These are phyloP conservation scores for Microctenopoma lineatum DNA, from an alignment of 2,797 vertebrate species.

Conservation along the genomic window DNA sequence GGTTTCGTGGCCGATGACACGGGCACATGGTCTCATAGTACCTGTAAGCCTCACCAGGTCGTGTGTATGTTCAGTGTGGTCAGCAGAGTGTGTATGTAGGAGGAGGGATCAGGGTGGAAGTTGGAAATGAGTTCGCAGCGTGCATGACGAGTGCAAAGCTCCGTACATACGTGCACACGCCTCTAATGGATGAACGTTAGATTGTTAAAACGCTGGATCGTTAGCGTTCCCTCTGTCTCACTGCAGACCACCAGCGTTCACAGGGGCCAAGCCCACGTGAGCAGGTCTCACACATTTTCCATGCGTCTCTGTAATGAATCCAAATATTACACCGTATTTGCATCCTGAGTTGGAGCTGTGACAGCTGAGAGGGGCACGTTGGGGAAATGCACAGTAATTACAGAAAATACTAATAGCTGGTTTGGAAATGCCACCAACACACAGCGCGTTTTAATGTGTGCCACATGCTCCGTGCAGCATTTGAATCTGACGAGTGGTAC, in stretches of 20 bases:
- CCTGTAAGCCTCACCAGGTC: not conserved
- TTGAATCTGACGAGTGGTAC: conserved; percentile 9
- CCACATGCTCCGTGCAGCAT: not conserved
- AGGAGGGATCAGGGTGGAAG: conserved; percentile 18
- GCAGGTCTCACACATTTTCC: not conserved
- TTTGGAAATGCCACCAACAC: not conserved
- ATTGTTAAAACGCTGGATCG: conserved; percentile 3
- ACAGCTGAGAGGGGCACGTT: not conserved
- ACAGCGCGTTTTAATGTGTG: not conserved
- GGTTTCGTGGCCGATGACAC: too few species aligned
- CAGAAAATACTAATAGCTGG: not conserved
- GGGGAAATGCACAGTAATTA: not conserved
- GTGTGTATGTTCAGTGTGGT: conserved; percentile 1
- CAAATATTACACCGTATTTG: not conserved
- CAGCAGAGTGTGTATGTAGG: conserved; percentile 5
- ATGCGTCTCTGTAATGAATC: not conserved
- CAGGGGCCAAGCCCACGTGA: not conserved
- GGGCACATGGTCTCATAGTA: too few species aligned
- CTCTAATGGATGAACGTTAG: not conserved
- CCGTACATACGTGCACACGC: conserved; percentile 40
- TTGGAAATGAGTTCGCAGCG: conserved; percentile 36
- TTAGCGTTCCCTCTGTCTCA: not conserved
- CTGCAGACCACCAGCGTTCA: not conserved
- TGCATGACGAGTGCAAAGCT: conserved; percentile 22
- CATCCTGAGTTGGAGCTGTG: not conserved